These are phyloP conservation scores for Microhierax caerulescens DNA, from an alignment of 2,797 vertebrate genomes.

Conservation along the genomic window DNA sequence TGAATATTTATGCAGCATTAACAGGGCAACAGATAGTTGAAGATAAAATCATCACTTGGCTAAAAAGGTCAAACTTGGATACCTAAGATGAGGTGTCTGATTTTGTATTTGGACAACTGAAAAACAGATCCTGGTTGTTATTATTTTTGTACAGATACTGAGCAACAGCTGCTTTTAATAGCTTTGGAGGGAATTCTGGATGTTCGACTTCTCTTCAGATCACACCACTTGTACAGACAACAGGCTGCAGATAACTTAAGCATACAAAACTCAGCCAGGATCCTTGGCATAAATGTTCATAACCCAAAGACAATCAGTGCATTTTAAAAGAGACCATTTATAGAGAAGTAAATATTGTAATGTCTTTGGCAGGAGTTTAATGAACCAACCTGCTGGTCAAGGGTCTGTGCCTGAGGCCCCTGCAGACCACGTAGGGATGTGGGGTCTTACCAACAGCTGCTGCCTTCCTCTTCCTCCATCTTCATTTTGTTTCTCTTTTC, in stretches of 20 bases:
- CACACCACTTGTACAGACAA: slow-evolving; percentile 16
- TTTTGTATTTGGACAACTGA: slow-evolving; percentile 6
- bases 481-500: slow-evolving; percentile 23
- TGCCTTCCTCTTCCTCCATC: neutral
- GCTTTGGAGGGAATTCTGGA: neutral
- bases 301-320: neutral
- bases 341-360: neutral
- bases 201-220: neutral
- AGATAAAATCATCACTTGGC: slow-evolving; percentile 24
- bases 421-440: neutral
- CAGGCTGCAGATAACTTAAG: slow-evolving; percentile 25
- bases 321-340: neutral
- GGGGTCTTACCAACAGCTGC: neutral
- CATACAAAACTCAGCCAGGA: neutral
- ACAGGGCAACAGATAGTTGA: neutral
- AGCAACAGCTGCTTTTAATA: slow-evolving; percentile 54
- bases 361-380: neutral
- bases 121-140: neutral
- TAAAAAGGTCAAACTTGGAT: neutral
- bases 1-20: neutral
- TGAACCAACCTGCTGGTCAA: neutral
- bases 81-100: slow-evolving; percentile 25
- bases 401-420: neutral
- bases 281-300: neutral
- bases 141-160: slow-evolving; percentile 12